These are phyloP conservation scores for Macrobrachium rosenbergii DNA, from an alignment of 1,140 invertebrate genomes.

Conservation along the genomic window DNA sequence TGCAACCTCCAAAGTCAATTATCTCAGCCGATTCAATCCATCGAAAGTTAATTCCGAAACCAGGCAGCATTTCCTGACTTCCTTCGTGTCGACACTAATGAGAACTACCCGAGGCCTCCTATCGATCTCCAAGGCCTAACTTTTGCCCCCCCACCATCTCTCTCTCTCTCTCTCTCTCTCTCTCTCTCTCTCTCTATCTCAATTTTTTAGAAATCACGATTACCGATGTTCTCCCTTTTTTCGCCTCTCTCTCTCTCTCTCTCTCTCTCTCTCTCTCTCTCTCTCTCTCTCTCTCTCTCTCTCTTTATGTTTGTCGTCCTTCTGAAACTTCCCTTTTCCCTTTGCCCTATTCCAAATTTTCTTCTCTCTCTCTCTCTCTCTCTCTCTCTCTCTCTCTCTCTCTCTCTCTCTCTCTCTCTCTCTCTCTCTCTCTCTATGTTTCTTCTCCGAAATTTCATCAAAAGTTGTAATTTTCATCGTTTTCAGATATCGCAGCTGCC, in stretches of 20 bases:
- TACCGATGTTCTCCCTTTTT: no score
- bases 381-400: slow-evolving; percentile 22
- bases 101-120: no score
- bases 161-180: background rate
- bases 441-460: background rate
- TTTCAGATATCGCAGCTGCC: background rate
- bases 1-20: no score
- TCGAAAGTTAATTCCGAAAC: no score
- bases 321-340: background rate
- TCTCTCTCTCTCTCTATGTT: background rate
- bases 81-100: no score
- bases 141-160: no score
- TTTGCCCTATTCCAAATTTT: background rate
- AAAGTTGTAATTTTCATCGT: no score
- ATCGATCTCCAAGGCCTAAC: no score
- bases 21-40: no score
- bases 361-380: background rate
- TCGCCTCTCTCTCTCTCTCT: background rate
- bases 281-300: background rate
- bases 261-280: slow-evolving; percentile 6
- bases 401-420: slow-evolving; percentile 30
- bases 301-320: background rate
- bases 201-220: no score
- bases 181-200: background rate
- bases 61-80: no score